phyloP scores from a whole-genome alignment of 2,113 vertebrate genomes.

The Vulpes vulpes region DNA sequence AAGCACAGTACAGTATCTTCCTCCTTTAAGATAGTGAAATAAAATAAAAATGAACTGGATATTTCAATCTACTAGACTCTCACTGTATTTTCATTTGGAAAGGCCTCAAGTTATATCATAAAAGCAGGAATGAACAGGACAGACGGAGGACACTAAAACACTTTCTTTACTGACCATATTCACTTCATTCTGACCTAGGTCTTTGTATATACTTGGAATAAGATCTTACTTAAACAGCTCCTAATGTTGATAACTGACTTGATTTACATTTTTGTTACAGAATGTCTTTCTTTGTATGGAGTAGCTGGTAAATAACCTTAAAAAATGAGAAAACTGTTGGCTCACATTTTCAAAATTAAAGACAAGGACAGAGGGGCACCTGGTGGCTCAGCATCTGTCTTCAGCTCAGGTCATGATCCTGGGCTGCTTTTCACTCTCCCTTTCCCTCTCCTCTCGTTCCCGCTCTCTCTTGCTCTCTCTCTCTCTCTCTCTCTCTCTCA shows the following conservation, averaged over 20 bases:
- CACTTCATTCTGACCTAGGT: not conserved
- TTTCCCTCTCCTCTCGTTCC: no score
- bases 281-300: not conserved
- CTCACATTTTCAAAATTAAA: not conserved
- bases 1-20: not conserved
- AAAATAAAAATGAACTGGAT: constrained; percentile 35
- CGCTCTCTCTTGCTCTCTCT: no score
- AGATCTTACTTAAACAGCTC: not conserved
- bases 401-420: no score
- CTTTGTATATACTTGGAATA: not conserved
- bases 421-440: no score
- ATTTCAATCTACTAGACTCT: not conserved
- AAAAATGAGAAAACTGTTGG: not conserved
- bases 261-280: not conserved
- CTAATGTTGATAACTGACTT: not conserved
- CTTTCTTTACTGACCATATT: not conserved
- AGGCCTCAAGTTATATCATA: not conserved
- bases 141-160: not conserved
- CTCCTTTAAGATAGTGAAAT: constrained; percentile 19
- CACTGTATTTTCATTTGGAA: constrained; percentile 22
- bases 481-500: no score
- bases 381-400: no score
- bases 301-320: not conserved
- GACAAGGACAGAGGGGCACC: not conserved
- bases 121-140: not conserved